Base-by-base conservation (phyloP, 2,113 vertebrate species). In the Zosterops japonicus region DNA sequence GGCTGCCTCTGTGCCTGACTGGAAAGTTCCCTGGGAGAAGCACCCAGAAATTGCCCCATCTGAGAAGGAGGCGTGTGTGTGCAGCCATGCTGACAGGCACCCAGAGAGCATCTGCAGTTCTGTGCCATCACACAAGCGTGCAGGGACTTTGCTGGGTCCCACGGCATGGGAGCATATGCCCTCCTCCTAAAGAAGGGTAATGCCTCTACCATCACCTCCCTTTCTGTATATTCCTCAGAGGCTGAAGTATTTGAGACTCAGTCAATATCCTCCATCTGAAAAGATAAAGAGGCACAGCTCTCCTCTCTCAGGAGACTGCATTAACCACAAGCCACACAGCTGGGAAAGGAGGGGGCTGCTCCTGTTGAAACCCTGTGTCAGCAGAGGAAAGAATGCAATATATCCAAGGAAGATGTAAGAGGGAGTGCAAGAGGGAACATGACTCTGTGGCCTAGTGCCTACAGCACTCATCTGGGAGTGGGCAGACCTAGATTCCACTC, bases 381-480 rank as follows among this genome's bases (percentile, higher is more conserved):
- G 80, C 65, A 70, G 72, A 86, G 33, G 55, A 95, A 96, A 94
- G 83, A 94, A 94, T 95, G 94, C 67, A 88, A 64, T 95, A 72
- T 87, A 87, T 50, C 50, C 76, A 67, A 1, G 3, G 83, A 86
- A 94, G 72, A 87, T 52, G 47, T 77, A 65, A 93, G 71, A 89
- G 11, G 8, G 33, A 93, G 42, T 52, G 76, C 94, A 97, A 96
- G 95, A 97, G 86, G 41, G 76, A 97, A 93, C 95, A 93, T 83
- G 95, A 97, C 35, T 88, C 39, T 86, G 79, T 94, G 91, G 91
- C 68, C 76, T 83, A 81, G 27, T 83, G 93, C 95, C 96, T 96
- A 71, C 12, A 16, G 93, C 68, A 55, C 56, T 97, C 86, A 63
- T 42, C 50, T 87, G 86, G 72, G 83, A 96, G 86, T 56, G 56